These are phyloP conservation scores for Hydrotaea diabolus DNA, from an alignment of 2,888 invertebrate species.

Conservation along the genomic window DNA sequence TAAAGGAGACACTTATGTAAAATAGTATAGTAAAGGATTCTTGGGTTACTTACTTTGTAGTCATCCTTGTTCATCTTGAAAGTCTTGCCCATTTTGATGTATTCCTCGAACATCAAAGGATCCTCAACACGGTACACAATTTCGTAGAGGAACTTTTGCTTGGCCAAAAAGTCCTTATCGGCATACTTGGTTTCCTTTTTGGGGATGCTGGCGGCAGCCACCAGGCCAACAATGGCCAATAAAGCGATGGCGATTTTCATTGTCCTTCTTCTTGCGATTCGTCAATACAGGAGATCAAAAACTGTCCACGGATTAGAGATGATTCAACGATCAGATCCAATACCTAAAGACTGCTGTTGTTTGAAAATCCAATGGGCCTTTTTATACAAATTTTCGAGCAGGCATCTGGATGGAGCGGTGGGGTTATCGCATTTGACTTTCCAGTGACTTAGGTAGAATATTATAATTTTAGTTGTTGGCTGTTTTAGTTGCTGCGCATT, in stretches of 20 bases:
- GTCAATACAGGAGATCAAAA: not conserved
- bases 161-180: conserved; percentile 71
- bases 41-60: conserved; percentile 59
- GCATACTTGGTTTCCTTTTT: conserved; percentile 65
- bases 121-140: conserved; percentile 71
- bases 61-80: conserved; percentile 41
- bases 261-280: conserved; percentile 1
- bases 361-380: not conserved
- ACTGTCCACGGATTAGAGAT: conserved; percentile 7
- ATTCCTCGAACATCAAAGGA: conserved; percentile 74
- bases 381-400: not conserved
- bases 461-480: no score
- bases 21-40: no score
- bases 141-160: conserved; percentile 75
- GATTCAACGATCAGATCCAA: conserved; percentile 68
- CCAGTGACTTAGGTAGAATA: no score
- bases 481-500: not conserved
- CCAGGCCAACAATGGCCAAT: conserved; percentile 69
- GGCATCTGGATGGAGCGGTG: no score
- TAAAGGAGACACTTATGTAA: no score
- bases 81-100: conserved; percentile 79
- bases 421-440: no score
- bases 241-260: conserved; percentile 70
- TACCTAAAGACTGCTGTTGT: conserved; percentile 62
- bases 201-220: conserved; percentile 59